Evolutionary conservation across 1,140 invertebrate genomes (phyloP), one percentile per base, ranked within the genome.

Genomic region (Diachasmimorpha longicaudata): DNA sequence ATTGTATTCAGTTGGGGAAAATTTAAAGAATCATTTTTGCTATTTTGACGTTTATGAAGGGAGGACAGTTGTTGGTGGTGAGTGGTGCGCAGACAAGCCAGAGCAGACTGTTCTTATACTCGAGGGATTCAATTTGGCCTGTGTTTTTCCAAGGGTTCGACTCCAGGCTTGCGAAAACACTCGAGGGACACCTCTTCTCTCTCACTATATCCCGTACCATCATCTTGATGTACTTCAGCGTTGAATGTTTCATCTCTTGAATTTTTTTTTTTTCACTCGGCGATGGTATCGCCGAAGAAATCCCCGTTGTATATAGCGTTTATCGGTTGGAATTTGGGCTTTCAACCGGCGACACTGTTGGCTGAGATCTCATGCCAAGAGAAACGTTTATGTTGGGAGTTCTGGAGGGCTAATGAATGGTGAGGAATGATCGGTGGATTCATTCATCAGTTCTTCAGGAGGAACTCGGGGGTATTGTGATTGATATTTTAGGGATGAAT

Each of bases 141-240:
- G 84, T 89, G 87, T 89, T 89, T 87, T 89, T 89, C 85, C 83
- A 89, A 89, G 86, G 87, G 87, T 89, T 88, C 87, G 86, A 89
- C 87, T 89, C 87, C 83, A 80, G 85, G 79, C 86, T 88, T 88
- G 86, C 82, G 77, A 86, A 89, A 89, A 89, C 88, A 89, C 87
- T 89, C 85, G 81, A 88, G 78, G 83, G 85, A 89, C 86, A 88
- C 86, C 85, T 88, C 80, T 78, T 58, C 79, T 79, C 77, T 66
- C 16, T 69, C 52, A 63, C 48, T 58, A 25, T 63, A 63, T 25
- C 21, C 19, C 58, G 13, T 72, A 42, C 74, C 74, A 71, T 86
- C 84, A 88, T 87, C 86, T 87, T 85, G 77, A 79, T 72, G 79
- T 80, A 63, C 58, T 63, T 63, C 58, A 63, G 31, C 58, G 58